Evolutionary conservation across 2,113 vertebrate genomes (phyloP).

Genomic region (Scatophagus argus): DNA sequence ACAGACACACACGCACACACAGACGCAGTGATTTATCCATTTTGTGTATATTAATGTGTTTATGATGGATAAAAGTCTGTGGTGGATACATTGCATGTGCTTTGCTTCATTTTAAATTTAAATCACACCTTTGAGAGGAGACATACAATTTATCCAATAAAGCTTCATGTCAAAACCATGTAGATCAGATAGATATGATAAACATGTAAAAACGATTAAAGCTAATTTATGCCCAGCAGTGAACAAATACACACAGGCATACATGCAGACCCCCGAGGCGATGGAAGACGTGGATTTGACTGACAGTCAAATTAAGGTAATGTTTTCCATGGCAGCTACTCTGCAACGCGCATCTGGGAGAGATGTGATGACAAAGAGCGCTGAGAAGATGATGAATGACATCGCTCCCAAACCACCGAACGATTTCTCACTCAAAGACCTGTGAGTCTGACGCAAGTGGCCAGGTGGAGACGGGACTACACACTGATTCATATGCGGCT

Average conservation of each 20-base stretch:
- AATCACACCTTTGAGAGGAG: conserved; percentile 28
- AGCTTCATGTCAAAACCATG: conserved; percentile 13
- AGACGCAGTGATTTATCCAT: conserved; percentile 14
- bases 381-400: conserved; percentile 62
- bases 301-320: conserved; percentile 56
- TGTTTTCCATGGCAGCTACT: conserved; percentile 40
- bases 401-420: conserved; percentile 52
- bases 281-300: conserved; percentile 47
- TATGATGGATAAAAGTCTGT: conserved; percentile 12
- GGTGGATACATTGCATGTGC: background rate
- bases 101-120: conserved; percentile 19
- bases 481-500: background rate
- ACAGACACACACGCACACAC: background rate
- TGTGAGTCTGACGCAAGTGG: conserved; percentile 23
- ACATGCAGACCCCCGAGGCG: background rate
- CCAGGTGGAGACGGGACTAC: conserved; percentile 34
- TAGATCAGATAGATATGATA: background rate
- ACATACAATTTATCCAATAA: conserved; percentile 15
- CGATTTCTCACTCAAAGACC: conserved; percentile 33
- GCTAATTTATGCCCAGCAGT: conserved; percentile 27
- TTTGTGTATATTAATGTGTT: conserved; percentile 23
- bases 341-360: conserved; percentile 28
- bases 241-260: conserved; percentile 7
- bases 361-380: conserved; percentile 33
- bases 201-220: conserved; percentile 6